phyloP scores from a whole-genome alignment of 2,113 vertebrate species.

The Phylloscopus trochilus region DNA sequence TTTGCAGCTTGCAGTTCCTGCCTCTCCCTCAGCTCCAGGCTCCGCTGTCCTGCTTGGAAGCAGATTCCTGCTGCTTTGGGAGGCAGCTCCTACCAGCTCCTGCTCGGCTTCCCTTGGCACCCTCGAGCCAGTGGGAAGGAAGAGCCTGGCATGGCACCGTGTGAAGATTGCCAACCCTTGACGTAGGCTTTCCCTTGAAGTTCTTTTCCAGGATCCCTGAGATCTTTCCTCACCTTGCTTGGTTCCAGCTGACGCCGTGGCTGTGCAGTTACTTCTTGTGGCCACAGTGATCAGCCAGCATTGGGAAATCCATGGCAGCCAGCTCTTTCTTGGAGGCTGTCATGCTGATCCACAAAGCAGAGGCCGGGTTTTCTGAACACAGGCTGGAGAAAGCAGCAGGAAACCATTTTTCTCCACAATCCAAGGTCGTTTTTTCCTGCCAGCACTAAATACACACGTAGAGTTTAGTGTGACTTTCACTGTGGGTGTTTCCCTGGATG shows the following conservation, averaged over 20 bases:
- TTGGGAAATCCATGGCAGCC: background rate
- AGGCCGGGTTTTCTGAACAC: rapidly evolving
- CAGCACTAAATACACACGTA: rapidly evolving
- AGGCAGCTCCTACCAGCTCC: background rate
- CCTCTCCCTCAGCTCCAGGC: background rate
- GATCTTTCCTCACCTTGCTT: background rate
- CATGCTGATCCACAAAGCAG: background rate
- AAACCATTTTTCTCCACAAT: background rate
- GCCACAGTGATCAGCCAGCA: rapidly evolving
- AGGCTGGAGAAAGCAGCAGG: background rate
- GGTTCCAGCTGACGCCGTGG: background rate
- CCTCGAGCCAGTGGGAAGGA: background rate
- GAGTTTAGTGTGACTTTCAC: background rate
- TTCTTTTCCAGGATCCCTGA: background rate
- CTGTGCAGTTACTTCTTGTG: rapidly evolving
- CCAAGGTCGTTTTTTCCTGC: background rate
- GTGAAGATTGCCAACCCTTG: background rate
- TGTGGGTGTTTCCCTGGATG: background rate
- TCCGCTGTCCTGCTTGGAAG: background rate
- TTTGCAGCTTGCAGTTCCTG: background rate
- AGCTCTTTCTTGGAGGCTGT: background rate
- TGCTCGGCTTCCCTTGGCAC: background rate
- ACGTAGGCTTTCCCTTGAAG: background rate
- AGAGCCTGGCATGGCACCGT: background rate
- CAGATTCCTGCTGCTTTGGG: background rate